Evolutionary conservation across 2,113 vertebrate species (phyloP), one percentile per base, ranked within the genome.

Genomic region (Alosa alosa): DNA sequence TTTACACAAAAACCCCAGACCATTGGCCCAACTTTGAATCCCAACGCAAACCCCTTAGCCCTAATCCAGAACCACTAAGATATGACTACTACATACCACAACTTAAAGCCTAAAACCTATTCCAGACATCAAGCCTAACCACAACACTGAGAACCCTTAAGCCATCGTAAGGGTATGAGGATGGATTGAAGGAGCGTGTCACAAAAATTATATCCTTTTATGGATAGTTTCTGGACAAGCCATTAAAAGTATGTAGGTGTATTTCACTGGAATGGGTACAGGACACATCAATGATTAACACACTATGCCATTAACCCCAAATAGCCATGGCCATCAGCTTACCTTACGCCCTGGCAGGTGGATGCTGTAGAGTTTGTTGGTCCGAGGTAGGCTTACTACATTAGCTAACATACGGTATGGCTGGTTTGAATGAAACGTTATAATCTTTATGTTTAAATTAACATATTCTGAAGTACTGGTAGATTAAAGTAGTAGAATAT

Each of bases 201-300:
- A 78, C 4, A 41, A 78, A 78, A 39, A 78, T 39, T 2, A 78
- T 78, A 17, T 36, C 72, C 72, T 78, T 78, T 78, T 15, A 78
- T 39, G 36, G 72, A 78, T 36, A 78, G 72, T 36, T 36, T 78
- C 72, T 17, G 72, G 72, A 36, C 72, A 78, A 6, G 31, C 72
- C 72, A 78, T 78, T 39, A 39, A 78, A 78, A 78, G 31, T 39
- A 39, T 39, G 31, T 78, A 78, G 72, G 72, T 78, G 72, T 78
- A 78, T 78, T 78, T 78, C 10, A 78, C 72, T 78, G 25, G 39
- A 78, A 78, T 39, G 72, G 72, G 72, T 78, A 39, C 72, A 78
- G 72, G 72, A 3, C 36, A 39, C 72, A 78, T 78, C 9, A 78
- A 78, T 78, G 31, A 78, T 78, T 78, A 39, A 78, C 72, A 36